Conservation (phyloP, 2,113 vertebrate species). For the Urocitellus parryii region DNA sequence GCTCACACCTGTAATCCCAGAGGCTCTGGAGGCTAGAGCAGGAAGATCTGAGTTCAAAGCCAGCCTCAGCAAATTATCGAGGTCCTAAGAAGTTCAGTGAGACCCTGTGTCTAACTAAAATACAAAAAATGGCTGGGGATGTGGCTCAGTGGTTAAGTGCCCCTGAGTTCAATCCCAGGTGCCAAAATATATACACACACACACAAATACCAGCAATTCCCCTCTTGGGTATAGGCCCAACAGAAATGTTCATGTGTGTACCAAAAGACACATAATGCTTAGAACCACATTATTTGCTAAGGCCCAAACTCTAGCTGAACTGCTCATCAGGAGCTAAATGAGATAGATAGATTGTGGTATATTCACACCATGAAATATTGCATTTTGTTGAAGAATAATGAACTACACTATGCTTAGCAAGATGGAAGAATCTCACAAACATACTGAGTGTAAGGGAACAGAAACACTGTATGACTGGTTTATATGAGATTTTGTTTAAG, state of each 20-base stretch:
- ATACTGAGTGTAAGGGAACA: not conserved
- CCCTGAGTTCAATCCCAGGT: too few species aligned
- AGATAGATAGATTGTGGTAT: not conserved
- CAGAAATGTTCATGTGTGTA: not conserved
- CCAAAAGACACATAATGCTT: not conserved
- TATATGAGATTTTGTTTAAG: too few species aligned
- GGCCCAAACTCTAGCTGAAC: not conserved
- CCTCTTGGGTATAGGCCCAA: not conserved
- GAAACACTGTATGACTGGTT: not conserved
- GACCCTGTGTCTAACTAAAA: too few species aligned
- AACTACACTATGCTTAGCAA: not conserved
- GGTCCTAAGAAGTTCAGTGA: too few species aligned
- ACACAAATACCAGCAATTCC: not conserved
- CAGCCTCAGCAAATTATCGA: too few species aligned
- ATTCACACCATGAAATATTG: not conserved
- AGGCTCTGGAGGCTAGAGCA: too few species aligned
- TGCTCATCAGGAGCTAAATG: not conserved
- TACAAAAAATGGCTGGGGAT: too few species aligned
- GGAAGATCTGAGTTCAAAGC: too few species aligned
- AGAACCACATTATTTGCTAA: not conserved
- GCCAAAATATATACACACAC: too few species aligned
- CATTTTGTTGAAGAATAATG: not conserved
- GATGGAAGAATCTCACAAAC: not conserved
- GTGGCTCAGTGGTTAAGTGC: too few species aligned
- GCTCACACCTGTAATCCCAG: too few species aligned